Conservation (phyloP, 2,797 vertebrate genomes). For the Rhinichthys osculus region DNA sequence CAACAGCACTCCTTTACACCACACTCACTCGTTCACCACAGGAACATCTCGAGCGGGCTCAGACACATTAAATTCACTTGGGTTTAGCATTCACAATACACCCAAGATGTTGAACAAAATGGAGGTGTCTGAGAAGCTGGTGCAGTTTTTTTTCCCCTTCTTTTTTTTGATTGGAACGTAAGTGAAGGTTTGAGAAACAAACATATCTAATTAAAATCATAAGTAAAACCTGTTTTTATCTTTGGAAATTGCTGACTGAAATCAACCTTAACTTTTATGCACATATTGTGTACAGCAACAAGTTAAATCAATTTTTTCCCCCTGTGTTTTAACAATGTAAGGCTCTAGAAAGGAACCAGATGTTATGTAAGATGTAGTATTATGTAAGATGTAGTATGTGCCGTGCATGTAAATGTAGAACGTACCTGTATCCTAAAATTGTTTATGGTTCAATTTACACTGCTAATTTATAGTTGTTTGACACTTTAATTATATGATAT, state of each 20-base stretch:
- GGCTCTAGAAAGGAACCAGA: neutral
- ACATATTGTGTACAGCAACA: constrained; percentile 1
- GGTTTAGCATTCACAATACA: constrained; percentile 8
- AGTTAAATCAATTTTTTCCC: no score
- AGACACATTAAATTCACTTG: constrained; percentile 26
- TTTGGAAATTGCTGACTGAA: neutral
- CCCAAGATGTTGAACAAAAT: constrained; percentile 30
- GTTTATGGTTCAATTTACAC: neutral
- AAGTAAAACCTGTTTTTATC: neutral
- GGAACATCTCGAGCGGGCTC: neutral
- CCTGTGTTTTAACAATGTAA: neutral
- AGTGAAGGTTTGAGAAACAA: neutral
- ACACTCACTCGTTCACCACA: constrained; percentile 19
- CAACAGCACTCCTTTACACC: neutral
- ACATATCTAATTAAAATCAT: neutral
- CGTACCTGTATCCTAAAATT: neutral
- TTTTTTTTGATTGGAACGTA: neutral
- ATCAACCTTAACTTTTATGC: neutral
- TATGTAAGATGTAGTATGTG: neutral
- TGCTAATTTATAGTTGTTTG: neutral
- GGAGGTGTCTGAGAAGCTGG: neutral
- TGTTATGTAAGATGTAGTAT: no score
- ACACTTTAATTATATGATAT: neutral
- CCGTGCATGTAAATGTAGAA: neutral
- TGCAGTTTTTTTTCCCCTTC: neutral